Percentiles rank a stretch among this genome's conserved stretches.
Evolutionary conservation across 23 tunicate species (phyloP).

Genomic region (Aplidium turbinatum): DNA sequence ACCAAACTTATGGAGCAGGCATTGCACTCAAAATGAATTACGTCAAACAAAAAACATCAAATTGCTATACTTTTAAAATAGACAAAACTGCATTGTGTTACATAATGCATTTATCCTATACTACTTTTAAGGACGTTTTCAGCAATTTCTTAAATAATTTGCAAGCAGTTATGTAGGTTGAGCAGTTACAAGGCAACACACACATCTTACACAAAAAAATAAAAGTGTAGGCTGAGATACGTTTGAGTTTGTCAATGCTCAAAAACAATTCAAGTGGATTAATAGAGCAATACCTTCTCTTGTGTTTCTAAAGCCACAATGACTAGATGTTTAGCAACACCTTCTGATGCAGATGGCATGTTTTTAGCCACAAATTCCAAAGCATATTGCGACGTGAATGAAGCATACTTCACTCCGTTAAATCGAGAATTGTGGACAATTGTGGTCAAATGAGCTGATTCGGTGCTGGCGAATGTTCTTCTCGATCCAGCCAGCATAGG

Average conservation of each 20-base stretch:
- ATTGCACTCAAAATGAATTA: too few relatives aligned
- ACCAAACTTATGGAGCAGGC: too few relatives aligned
- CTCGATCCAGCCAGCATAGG: neutral
- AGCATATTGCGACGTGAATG: slow-evolving; percentile 6
- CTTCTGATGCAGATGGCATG: neutral
- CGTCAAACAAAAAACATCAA: too few relatives aligned
- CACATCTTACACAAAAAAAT: too few relatives aligned
- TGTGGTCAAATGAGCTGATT: neutral
- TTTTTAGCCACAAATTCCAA: slow-evolving; percentile 11
- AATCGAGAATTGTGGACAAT: neutral
- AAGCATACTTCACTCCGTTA: slow-evolving; percentile 7
- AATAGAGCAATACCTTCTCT: slow-evolving; percentile 7
- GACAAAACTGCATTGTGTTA: too few relatives aligned
- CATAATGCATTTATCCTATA: too few relatives aligned
- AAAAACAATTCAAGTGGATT: neutral
- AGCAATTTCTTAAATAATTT: too few relatives aligned
- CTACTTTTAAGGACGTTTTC: too few relatives aligned
- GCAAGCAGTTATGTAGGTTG: too few relatives aligned
- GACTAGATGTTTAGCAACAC: slow-evolving; percentile 7
- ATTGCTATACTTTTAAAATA: too few relatives aligned
- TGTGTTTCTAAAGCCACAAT: slow-evolving; percentile 25
- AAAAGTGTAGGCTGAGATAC: too few relatives aligned
- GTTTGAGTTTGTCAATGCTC: neutral
- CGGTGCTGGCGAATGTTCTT: neutral
- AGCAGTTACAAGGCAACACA: too few relatives aligned